Evolutionary conservation across 2,113 vertebrate genomes (phyloP).

Genomic region (Nasalis larvatus): DNA sequence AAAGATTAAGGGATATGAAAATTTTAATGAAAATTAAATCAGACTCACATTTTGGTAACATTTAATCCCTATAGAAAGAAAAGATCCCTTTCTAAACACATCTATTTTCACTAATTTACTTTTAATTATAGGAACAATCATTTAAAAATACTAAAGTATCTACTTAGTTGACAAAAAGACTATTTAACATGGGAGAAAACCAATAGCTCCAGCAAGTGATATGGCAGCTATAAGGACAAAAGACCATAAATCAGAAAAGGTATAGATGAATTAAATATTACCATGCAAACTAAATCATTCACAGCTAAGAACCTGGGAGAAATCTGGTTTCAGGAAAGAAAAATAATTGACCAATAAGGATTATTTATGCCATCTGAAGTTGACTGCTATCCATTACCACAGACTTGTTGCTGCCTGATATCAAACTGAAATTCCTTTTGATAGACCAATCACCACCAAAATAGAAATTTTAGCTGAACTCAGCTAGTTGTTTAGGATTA

Average conservation of each 20-base stretch:
- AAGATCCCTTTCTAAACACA: slow-evolving; percentile 7
- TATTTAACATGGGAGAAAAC: slow-evolving; percentile 19
- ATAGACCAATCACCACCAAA: background rate
- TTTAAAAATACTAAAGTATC: slow-evolving; percentile 41
- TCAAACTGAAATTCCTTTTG: slow-evolving; percentile 46
- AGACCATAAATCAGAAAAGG: slow-evolving; percentile 17
- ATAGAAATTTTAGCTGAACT: slow-evolving; percentile 12
- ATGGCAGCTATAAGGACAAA: background rate
- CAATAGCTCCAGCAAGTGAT: background rate
- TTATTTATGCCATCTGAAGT: background rate
- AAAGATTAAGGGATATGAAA: background rate
- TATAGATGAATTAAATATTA: slow-evolving; percentile 15
- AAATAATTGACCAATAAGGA: slow-evolving; percentile 29
- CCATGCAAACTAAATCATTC: background rate
- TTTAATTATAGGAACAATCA: slow-evolving; percentile 25
- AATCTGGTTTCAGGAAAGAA: background rate
- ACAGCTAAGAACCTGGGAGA: background rate
- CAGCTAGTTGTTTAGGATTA: background rate
- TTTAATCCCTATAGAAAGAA: background rate
- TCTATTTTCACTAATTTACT: background rate
- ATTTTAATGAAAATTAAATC: slow-evolving; percentile 26
- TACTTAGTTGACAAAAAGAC: slow-evolving; percentile 19
- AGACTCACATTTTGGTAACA: slow-evolving; percentile 44
- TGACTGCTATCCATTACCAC: background rate
- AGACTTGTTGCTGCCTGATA: background rate